Base-by-base conservation (phyloP, 2,888 invertebrate species). In the Brachypalpus laphriformis region DNA sequence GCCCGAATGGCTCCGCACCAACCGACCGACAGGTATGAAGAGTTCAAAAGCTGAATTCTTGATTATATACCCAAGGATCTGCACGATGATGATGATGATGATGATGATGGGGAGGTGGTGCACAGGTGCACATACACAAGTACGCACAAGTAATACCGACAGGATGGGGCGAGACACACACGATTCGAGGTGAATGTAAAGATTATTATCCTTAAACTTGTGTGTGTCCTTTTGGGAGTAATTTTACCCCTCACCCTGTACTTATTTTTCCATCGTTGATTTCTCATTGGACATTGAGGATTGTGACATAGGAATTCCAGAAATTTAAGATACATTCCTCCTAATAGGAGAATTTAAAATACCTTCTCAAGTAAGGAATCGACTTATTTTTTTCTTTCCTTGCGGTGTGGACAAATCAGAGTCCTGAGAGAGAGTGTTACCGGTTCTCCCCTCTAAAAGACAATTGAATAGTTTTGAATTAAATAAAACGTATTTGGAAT, bases 381-480 rank as follows among this genome's bases (percentile, higher is more conserved):
- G 37, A 11, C 2, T 11, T 3, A 3, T 37, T 11, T 3, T 3
- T 20, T 22, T 25, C 40, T 40, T 40, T 9, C 16, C 37, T 20
- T 51, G 51, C 18, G 25, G 56, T 59, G 57, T 59, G 45, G 42
- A 59, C 42, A 71, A 76, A 82, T 76, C 56, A 57, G 56, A 54
- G 51, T 76, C n/a, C 31, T 57, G 37, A 18, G 70, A 11, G 54
- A 18, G 25, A 5, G 5, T 25, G 25, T 5, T 25, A 25, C 25
- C 25, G 3, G 25, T 25, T 25, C 7, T 18, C 6, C 22, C n/a
- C 42, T 28, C n/a, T 14, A 49, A 42, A 42, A 25, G 45, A 82
- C 71, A 82, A 77, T 71, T 71, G 82, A 82, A 75, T 75, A 81
- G 70, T 76, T 81, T 59, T 25, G 76, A 83, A 85, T 85, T 81